Conservation (phyloP, 1,140 invertebrate genomes). For the Sitophilus oryzae region DNA sequence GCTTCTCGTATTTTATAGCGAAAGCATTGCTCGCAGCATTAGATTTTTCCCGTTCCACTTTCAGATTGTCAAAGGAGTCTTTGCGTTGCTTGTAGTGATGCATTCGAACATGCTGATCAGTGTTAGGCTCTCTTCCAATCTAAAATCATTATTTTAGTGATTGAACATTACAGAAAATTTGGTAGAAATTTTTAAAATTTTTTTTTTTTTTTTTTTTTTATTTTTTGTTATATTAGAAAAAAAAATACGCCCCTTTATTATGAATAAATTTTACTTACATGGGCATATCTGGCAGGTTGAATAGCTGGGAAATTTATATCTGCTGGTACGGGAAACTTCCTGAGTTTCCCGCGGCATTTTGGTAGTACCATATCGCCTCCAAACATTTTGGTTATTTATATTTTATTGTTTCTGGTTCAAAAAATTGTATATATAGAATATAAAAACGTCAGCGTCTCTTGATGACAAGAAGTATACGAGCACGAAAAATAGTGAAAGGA, state of each 20-base stretch:
- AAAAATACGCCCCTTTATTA: too few species aligned
- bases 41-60: not conserved
- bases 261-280: too few species aligned
- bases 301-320: not conserved
- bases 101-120: constrained; percentile 27
- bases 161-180: too few species aligned
- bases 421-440: too few species aligned
- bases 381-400: constrained; percentile 1
- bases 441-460: too few species aligned
- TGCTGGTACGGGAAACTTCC: not conserved
- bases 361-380: not conserved
- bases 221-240: too few species aligned
- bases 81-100: constrained; percentile 30
- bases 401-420: too few species aligned
- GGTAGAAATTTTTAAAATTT: too few species aligned
- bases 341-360: not conserved
- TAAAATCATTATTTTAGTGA: constrained; percentile 9
- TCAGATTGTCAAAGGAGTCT: constrained; percentile 9
- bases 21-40: not conserved
- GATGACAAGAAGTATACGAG: too few species aligned
- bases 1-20: constrained; percentile 28
- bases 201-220: too few species aligned
- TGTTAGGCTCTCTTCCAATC: constrained; percentile 28
- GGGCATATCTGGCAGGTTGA: not conserved
- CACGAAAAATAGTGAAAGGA: too few species aligned